Evolutionary conservation across 2,888 invertebrate genomes (phyloP).

Genomic region (Pantelozetes paolii): DNA sequence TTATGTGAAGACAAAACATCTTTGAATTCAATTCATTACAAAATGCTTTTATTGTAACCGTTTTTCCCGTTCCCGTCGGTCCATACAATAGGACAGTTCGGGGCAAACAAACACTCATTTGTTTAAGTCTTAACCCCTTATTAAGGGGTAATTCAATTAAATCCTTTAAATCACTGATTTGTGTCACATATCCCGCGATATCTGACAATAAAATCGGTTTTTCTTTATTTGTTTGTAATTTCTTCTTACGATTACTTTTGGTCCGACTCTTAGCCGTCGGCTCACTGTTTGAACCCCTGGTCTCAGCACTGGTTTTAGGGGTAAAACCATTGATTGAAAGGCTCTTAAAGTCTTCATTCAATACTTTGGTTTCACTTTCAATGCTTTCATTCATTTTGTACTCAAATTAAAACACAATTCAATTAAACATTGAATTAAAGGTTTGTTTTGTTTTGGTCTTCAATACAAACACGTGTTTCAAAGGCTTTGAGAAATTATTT

Average conservation of each 20-base stretch:
- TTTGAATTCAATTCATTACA: constrained; percentile 42
- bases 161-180: constrained; percentile 36
- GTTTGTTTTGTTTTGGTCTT: background rate
- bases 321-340: background rate
- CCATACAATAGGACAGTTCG: constrained; percentile 44
- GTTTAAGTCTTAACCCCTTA: background rate
- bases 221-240: constrained; percentile 20
- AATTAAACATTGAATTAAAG: too few relatives aligned
- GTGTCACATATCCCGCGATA: constrained; percentile 39
- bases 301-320: background rate
- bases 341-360: background rate
- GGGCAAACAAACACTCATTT: constrained; percentile 15
- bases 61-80: constrained; percentile 45
- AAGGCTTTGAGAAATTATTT: too few relatives aligned
- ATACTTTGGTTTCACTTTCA: background rate
- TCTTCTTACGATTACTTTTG: constrained; percentile 11
- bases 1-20: constrained; percentile 35
- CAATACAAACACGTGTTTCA: background rate
- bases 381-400: background rate
- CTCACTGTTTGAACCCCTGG: background rate
- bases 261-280: background rate
- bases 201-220: constrained; percentile 12
- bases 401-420: background rate
- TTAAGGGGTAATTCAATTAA: constrained; percentile 33
- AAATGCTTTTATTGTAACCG: constrained; percentile 41